A percentile compares a stretch with the other conserved stretches of the same genome.
Conservation (phyloP, 1,140 invertebrate species). For the Leucophenga varia region DNA sequence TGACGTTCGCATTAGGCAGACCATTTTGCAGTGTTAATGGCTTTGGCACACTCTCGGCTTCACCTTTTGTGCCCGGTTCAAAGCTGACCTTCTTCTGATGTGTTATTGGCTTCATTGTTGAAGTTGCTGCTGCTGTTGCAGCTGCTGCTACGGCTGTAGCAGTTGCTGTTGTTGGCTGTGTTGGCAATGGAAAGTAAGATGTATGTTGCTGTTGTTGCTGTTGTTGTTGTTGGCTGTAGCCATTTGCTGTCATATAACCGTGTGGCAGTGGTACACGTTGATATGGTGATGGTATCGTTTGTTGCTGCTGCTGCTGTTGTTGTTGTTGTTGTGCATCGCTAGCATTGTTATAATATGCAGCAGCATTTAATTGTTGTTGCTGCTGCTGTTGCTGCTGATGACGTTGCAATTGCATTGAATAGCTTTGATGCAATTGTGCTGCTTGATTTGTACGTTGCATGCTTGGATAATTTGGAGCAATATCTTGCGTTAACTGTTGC, state of each 20-base stretch:
- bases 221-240: constrained; percentile 57
- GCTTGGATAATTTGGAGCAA: constrained; percentile 35
- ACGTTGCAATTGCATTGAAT: constrained; percentile 38
- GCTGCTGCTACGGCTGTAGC: constrained; percentile 14
- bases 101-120: constrained; percentile 57
- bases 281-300: constrained; percentile 53
- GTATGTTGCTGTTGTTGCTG: constrained; percentile 5
- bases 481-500: constrained; percentile 21
- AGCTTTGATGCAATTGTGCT: constrained; percentile 30
- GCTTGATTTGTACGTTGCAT: constrained; percentile 28
- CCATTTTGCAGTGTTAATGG: constrained; percentile 30
- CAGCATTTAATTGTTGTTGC: constrained; percentile 54
- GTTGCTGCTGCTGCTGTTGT: constrained; percentile 33
- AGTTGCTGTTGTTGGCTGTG: constrained; percentile 22
- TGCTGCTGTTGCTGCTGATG: constrained; percentile 49
- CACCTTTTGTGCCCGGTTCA: constrained; percentile 66
- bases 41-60: constrained; percentile 54
- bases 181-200: constrained; percentile 25
- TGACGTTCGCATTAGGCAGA: constrained; percentile 13
- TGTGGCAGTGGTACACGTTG: constrained; percentile 62
- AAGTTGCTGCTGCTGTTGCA: constrained; percentile 16
- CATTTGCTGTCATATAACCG: constrained; percentile 48
- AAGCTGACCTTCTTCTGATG: constrained; percentile 69
- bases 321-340: no score
- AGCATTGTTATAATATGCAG: constrained; percentile 33